Evolutionary conservation across 2,113 vertebrate species (phyloP).

Genomic region (Engraulis encrasicolus): DNA sequence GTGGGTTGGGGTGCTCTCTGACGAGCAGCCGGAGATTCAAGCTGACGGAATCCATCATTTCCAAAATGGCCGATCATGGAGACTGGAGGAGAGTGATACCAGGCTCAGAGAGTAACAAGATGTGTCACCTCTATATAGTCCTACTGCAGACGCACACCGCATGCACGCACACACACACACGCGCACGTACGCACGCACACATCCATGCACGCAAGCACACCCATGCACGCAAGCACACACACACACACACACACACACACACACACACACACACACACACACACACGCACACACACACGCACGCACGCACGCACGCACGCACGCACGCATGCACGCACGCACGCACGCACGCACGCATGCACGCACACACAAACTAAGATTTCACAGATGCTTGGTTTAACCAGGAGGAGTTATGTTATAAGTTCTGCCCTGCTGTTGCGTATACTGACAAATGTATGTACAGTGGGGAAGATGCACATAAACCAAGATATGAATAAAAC

Average conservation of each 20-base stretch:
- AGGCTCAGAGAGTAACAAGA: neutral
- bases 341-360: no score
- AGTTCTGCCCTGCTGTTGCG: no score
- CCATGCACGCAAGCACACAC: neutral
- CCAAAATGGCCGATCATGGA: neutral
- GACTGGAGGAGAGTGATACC: conserved; percentile 6
- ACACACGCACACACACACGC: neutral
- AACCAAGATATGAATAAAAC: no score
- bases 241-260: neutral
- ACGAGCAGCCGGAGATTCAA: conserved; percentile 61
- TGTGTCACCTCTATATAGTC: neutral
- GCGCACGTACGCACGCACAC: neutral
- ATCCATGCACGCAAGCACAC: neutral
- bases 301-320: no score
- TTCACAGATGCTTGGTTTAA: no score
- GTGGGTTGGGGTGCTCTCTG: no score
- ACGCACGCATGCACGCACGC: no score
- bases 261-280: neutral
- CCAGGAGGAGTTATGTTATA: no score
- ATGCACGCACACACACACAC: neutral
- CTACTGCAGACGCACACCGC: neutral
- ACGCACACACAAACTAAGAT: no score
- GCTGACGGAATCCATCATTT: conserved; percentile 50
- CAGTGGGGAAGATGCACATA: no score
- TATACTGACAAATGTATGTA: no score